Base-by-base conservation (phyloP, 1,140 invertebrate species). In the Rhysida immarginata region DNA sequence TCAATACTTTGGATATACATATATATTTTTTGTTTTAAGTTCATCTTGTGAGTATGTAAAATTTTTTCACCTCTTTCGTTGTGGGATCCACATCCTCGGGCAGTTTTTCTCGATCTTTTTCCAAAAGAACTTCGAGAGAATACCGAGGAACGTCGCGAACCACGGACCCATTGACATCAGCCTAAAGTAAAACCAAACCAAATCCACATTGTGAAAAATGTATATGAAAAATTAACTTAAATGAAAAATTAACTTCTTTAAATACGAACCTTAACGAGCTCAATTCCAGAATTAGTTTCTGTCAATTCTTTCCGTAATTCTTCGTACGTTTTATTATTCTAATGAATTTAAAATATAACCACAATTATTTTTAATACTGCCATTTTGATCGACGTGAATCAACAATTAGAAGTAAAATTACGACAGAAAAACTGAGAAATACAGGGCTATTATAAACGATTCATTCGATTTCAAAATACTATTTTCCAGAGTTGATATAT, bases 81-180 rank as follows among this genome's bases (percentile, higher is more conserved):
- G 82, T 75, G 0, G 87, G 82, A 70, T 94, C 83, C 1, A 95
- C 81, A 57, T 83, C 84, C 0, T 71, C 63, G 0, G 91, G 91
- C 24, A 94, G 70, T 63, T 87, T 81, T 56, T 91, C 85, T 2
- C 81, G 77, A 53, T 86, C 80, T 54, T 73, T 76, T 50, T 78
- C 80, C 60, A 77, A 75, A 44, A 94, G 72, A 16, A 84, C 73
- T 18, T 77, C 75, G 25, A 88, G 66, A 0, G 88, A 81, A 71
- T 87, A 93, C 35, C 54, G 20, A 16, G 29, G 44, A 29, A 56
- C 23, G 25, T 54, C 57, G 5, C 52, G 25, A 2, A 57, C 49
- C 3, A 59, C 27, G 14, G 42, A 25, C 21, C 59, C 26, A 65
- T 88, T 89, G 49, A 82, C 78, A 60, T 80, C 81, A 54, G 78